phyloP scores from a whole-genome alignment of 2,113 vertebrate species.

The Enhydra lutris region DNA sequence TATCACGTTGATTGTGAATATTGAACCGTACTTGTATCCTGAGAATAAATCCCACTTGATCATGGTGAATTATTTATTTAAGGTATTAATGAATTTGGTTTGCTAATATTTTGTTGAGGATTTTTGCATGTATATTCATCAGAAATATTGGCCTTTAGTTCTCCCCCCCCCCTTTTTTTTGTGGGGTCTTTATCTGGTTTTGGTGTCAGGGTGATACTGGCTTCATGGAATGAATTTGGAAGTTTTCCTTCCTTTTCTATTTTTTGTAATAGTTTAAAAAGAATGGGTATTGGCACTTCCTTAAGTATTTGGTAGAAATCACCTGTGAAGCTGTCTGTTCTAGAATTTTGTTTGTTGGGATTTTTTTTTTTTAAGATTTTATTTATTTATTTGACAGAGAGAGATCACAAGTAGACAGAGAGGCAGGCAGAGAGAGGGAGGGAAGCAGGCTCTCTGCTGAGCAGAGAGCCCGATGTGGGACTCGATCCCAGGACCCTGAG shows the following conservation, averaged over 20 bases:
- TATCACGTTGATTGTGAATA: background rate
- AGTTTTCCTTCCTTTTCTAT: background rate
- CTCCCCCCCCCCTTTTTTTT: background rate
- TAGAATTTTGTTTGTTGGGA: background rate
- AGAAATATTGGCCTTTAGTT: background rate
- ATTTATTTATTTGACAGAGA: too few species aligned
- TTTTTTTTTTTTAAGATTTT: too few species aligned
- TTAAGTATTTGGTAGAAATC: background rate
- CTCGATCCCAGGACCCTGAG: too few species aligned
- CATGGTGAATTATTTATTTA: background rate
- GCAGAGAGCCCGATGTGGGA: too few species aligned
- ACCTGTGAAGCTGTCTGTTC: background rate
- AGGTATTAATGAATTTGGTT: background rate
- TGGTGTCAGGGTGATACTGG: background rate
- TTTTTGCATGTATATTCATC: background rate
- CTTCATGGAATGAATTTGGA: background rate
- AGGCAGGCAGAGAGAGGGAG: too few species aligned
- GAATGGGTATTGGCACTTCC: background rate
- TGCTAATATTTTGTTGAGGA: background rate
- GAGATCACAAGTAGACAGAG: too few species aligned
- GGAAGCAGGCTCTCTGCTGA: too few species aligned
- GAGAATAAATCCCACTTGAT: background rate
- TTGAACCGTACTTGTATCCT: background rate
- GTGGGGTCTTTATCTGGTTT: background rate
- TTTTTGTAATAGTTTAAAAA: background rate